Evolutionary conservation across 2,888 invertebrate genomes (phyloP).

Genomic region (Hemaris fuciformis): DNA sequence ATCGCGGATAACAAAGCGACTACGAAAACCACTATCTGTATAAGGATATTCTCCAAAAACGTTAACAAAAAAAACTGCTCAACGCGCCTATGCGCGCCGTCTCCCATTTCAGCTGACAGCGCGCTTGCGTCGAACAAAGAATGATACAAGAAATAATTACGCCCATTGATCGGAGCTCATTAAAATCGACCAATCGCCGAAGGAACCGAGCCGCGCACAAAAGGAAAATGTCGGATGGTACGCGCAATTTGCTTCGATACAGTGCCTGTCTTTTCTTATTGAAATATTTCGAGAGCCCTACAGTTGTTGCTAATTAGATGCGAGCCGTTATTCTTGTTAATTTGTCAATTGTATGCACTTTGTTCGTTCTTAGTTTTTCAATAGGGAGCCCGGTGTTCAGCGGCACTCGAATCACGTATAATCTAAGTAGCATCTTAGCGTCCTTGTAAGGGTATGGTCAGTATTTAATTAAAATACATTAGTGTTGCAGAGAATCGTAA

Average conservation of each 20-base stretch:
- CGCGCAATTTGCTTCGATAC: conserved; percentile 72
- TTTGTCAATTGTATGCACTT: conserved; percentile 53
- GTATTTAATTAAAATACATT: background rate
- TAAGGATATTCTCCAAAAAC: conserved; percentile 68
- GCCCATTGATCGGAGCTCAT: conserved; percentile 78
- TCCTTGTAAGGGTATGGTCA: background rate
- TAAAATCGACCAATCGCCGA: conserved; percentile 71
- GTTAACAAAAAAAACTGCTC: conserved; percentile 62
- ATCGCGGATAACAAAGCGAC: conserved; percentile 16
- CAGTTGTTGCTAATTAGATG: conserved; percentile 63
- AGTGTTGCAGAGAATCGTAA: background rate
- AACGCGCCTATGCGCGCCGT: conserved; percentile 38
- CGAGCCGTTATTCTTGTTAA: conserved; percentile 51
- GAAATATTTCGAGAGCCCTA: conserved; percentile 61
- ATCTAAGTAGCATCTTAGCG: background rate
- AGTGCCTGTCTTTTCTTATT: conserved; percentile 64
- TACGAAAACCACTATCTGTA: conserved; percentile 28
- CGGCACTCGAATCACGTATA: background rate
- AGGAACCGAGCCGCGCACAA: conserved; percentile 48
- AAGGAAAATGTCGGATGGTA: conserved; percentile 55
- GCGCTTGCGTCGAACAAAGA: conserved; percentile 67
- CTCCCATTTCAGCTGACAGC: conserved; percentile 65
- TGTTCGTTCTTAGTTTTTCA: conserved; percentile 20
- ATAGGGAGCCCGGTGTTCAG: background rate
- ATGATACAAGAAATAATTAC: conserved; percentile 79